Conservation (phyloP, 2,797 vertebrate species). For the Phoeniculus purpureus region DNA sequence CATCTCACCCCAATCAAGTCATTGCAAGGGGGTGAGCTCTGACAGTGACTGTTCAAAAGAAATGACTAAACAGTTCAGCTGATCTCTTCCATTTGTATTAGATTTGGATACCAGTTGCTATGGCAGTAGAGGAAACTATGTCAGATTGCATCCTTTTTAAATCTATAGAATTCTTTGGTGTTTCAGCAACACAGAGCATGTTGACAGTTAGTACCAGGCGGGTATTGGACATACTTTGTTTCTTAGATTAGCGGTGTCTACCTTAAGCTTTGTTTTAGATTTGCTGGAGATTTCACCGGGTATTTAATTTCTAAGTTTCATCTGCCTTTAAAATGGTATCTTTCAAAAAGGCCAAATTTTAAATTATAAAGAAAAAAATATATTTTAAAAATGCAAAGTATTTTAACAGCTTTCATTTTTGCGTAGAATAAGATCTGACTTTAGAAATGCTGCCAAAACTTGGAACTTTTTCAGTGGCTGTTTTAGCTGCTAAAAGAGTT, state of each 20-base stretch:
- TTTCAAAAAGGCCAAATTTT: background rate
- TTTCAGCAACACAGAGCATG: background rate
- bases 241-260: background rate
- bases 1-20: background rate
- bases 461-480: background rate
- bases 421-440: background rate
- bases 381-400: background rate
- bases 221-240: background rate
- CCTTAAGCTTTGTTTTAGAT: background rate
- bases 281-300: background rate
- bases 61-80: background rate
- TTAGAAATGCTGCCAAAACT: background rate
- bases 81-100: conserved; percentile 17
- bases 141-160: background rate
- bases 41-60: background rate
- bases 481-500: background rate
- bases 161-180: conserved; percentile 15
- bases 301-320: background rate
- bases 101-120: conserved; percentile 32
- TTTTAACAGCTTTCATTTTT: background rate
- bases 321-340: background rate
- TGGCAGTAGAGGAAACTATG: conserved; percentile 11
- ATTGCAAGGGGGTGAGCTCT: background rate
- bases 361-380: background rate
- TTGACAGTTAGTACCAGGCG: background rate